Conservation (phyloP, 2,113 vertebrate species). For the Sebastes schlegelii region DNA sequence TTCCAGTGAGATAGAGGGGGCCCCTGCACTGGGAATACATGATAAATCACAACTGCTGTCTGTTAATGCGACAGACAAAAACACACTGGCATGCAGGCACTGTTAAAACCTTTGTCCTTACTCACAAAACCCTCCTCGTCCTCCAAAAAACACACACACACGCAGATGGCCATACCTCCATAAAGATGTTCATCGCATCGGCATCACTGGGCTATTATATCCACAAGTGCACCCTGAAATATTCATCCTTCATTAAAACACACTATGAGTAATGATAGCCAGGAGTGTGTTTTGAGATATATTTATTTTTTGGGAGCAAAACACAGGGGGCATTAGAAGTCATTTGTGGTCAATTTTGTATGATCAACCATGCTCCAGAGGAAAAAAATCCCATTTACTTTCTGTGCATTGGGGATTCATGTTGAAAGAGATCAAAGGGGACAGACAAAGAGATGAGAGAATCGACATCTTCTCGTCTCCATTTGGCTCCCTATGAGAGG, state of each 20-base stretch:
- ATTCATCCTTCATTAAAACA: slow-evolving; percentile 78
- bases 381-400: slow-evolving; percentile 75
- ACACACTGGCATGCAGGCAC: slow-evolving; percentile 45
- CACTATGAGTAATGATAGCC: slow-evolving; percentile 71
- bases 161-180: slow-evolving; percentile 18
- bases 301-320: slow-evolving; percentile 51
- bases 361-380: slow-evolving; percentile 75
- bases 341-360: slow-evolving; percentile 80
- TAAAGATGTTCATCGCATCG: slow-evolving; percentile 53
- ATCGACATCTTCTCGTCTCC: slow-evolving; percentile 79
- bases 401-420: slow-evolving; percentile 69
- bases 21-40: slow-evolving; percentile 72
- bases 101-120: slow-evolving; percentile 41
- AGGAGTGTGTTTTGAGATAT: slow-evolving; percentile 65
- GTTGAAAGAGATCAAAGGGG: slow-evolving; percentile 80
- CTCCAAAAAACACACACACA: background rate
- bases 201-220: slow-evolving; percentile 47
- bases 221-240: slow-evolving; percentile 67
- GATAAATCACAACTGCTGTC: slow-evolving; percentile 73
- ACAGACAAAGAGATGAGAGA: slow-evolving; percentile 80
- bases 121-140: slow-evolving; percentile 29
- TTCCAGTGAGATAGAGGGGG: slow-evolving; percentile 72
- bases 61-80: slow-evolving; percentile 63
- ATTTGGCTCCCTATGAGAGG: slow-evolving; percentile 73
- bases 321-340: slow-evolving; percentile 78